Percentiles rank a stretch among this genome's conserved stretches.
Conservation (phyloP, 2,888 invertebrate species). For the Tenthredo livida region DNA sequence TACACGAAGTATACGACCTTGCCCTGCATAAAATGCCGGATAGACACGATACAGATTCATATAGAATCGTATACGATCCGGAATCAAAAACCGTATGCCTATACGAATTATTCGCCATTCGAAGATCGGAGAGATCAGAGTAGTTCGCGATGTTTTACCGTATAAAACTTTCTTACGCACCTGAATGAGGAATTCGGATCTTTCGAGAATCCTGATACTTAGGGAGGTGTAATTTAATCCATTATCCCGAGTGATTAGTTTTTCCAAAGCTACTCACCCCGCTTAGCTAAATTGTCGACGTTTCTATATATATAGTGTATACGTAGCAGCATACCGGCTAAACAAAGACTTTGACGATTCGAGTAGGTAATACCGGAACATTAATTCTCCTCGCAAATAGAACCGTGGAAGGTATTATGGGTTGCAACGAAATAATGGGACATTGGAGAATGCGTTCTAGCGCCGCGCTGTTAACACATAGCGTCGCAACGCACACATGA, state of each 20-base stretch:
- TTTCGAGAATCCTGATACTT: not conserved
- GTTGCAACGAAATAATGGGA: not conserved
- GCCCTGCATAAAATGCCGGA: too few species aligned
- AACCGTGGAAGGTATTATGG: not conserved
- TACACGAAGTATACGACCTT: not conserved
- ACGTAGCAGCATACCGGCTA: not conserved
- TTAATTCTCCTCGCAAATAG: slow-evolving; percentile 16
- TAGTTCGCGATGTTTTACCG: not conserved
- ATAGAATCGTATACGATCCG: too few species aligned
- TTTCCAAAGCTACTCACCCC: not conserved
- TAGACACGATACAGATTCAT: too few species aligned
- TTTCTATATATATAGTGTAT: not conserved
- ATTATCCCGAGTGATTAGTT: slow-evolving; percentile 10
- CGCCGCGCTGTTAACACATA: not conserved
- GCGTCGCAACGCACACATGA: not conserved
- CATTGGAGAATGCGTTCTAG: not conserved
- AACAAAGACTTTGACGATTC: not conserved
- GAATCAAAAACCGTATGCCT: too few species aligned
- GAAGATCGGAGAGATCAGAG: not conserved
- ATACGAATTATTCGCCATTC: too few species aligned
- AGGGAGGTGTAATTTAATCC: not conserved
- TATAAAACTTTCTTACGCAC: not conserved
- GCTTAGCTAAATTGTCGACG: not conserved
- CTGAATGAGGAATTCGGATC: not conserved
- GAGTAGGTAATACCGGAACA: not conserved